These are phyloP conservation scores for Rotaria socialis DNA, from an alignment of 2,888 invertebrate species.

Conservation along the genomic window DNA sequence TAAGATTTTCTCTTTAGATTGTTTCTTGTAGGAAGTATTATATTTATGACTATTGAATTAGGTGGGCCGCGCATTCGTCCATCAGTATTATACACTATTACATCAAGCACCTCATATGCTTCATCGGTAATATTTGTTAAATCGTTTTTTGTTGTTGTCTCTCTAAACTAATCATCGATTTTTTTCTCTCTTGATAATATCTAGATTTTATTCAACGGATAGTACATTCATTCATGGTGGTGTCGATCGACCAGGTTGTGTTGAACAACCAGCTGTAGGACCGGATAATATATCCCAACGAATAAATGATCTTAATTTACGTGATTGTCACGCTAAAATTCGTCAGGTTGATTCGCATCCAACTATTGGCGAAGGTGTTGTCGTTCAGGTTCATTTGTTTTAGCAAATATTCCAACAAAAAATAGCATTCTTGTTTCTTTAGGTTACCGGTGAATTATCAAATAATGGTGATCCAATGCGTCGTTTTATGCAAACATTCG, in stretches of 20 bases:
- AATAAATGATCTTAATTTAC: slow-evolving; percentile 87
- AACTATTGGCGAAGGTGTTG: slow-evolving; percentile 85
- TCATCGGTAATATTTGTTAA: slow-evolving; percentile 54
- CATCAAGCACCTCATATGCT: slow-evolving; percentile 45
- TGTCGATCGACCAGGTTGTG: slow-evolving; percentile 73
- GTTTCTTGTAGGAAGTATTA: background rate
- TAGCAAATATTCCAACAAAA: no score
- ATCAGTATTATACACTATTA: slow-evolving; percentile 95
- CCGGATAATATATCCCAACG: slow-evolving; percentile 85
- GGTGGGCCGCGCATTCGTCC: slow-evolving; percentile 96
- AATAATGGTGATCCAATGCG: slow-evolving; percentile 94
- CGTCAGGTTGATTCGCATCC: slow-evolving; percentile 91
- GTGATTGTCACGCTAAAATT: slow-evolving; percentile 94
- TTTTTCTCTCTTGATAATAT: background rate
- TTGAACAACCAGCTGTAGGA: slow-evolving; percentile 59
- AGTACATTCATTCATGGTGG: slow-evolving; percentile 94
- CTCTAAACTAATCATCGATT: background rate
- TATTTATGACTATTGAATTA: slow-evolving; percentile 52
- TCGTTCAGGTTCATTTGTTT: slow-evolving; percentile 72
- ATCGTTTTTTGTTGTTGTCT: no score
- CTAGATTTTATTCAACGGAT: slow-evolving; percentile 83
- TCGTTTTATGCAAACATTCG: slow-evolving; percentile 94
- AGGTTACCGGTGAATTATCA: slow-evolving; percentile 80
- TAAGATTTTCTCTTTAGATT: background rate
- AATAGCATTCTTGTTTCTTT: background rate